phyloP scores from a whole-genome alignment of 2,113 vertebrate genomes.

The human region GRCh38 chr2:189136501-189137000 shows the following conservation, averaged over 20 bases:
- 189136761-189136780: background rate
- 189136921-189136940: background rate
- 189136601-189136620: background rate
- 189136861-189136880: background rate
- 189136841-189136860: background rate
- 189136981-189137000: background rate
- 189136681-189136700: background rate
- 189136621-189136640: background rate
- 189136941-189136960: background rate
- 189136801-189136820: background rate
- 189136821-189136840: background rate
- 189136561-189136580: background rate
- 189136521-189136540: background rate
- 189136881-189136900: background rate
- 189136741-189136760: background rate
- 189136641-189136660: background rate
- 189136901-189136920: background rate
- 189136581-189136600: background rate
- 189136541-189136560: background rate
- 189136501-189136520: slow-evolving; percentile 19
- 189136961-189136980: background rate
- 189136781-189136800: background rate
- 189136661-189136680: background rate
- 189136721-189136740: background rate
- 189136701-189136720: background rate